Evolutionary conservation across 2,888 invertebrate species (phyloP), one percentile per base, ranked within the genome.

Genomic region (Malacosoma neustria): DNA sequence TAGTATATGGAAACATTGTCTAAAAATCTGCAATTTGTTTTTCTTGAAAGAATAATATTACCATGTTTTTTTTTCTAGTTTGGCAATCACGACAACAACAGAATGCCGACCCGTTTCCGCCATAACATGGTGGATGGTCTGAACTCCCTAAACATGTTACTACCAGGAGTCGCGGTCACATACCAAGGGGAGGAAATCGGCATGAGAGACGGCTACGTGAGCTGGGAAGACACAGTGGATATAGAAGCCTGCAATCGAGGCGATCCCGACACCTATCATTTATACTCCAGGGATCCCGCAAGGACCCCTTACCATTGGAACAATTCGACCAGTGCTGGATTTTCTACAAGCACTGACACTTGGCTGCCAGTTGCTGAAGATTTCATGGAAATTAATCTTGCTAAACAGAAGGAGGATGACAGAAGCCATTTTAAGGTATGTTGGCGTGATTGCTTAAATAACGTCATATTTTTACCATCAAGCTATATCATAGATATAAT

Each of bases 111-210:
- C 0, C 87, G 92, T 0, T 87, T 90, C 51, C 91, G 92, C 1
- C 64, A 66, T 1, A 87, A 89, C 49, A 87, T 91, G 57, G 88
- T 91, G 0, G 92, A 93, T 42, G 90, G 90, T 0, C 62, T 93
- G 3, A 92, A 92, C 61, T 88, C 92, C 53, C 70, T 96, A 37
- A 87, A 89, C 40, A 82, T 92, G 58, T 65, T 92, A 9, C 72
- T 96, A 13, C 94, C 94, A 0, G 95, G 95, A 29, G 90, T 92
- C 0, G 88, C 92, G 0, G 88, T 94, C n/a, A 91, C 92, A 1
- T 95, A 95, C 71, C 93, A 95, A 54, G 95, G 94, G 0, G 93
- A 94, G 54, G 93, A 94, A 64, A 89, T 94, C 14, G 93, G 91
- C 1, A 91, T 93, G 91, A 69, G 74, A 29, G 89, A 92, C 47